Evolutionary conservation across 2,888 invertebrate genomes (phyloP), one percentile per base, ranked within the genome.

Genomic region (Euclidia mi): DNA sequence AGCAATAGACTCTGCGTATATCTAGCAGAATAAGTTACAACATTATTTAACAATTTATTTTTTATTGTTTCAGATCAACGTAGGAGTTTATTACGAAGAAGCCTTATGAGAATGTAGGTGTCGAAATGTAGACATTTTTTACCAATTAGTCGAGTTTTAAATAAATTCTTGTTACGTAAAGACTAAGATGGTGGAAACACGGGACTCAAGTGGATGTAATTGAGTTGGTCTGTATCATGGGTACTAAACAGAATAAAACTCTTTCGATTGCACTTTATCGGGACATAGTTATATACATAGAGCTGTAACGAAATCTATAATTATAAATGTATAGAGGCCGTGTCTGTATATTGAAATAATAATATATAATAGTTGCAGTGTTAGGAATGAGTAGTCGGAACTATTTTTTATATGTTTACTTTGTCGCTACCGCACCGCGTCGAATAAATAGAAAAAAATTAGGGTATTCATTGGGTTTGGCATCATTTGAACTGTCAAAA

Each of bases 1-100:
- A n/a, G n/a, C n/a, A n/a, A n/a, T n/a, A n/a, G n/a, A n/a, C n/a
- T n/a, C n/a, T n/a, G n/a, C n/a, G n/a, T n/a, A n/a, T n/a, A n/a
- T n/a, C n/a, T n/a, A n/a, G n/a, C n/a, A n/a, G n/a, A n/a, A n/a
- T n/a, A n/a, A n/a, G n/a, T n/a, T n/a, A n/a, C n/a, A n/a, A n/a
- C n/a, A n/a, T n/a, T n/a, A n/a, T n/a, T n/a, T n/a, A n/a, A n/a
- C n/a, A n/a, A n/a, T n/a, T n/a, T n/a, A 37, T 3, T 15, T 75
- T 76, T 47, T 52, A 48, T 87, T 84, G 77, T 92, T 91, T 71
- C 93, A 94, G 94, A 92, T 93, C 91, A 92, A 92, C 89, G 92
- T 94, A 94, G 94, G 93, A 94, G 94, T 94, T 94, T 93, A 94
- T 92, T 87, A 91, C 81, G 87, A 94, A 93, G 92, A 91, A 94